phyloP scores from a whole-genome alignment of 2,113 vertebrate species.

The Onychostruthus taczanowskii region DNA sequence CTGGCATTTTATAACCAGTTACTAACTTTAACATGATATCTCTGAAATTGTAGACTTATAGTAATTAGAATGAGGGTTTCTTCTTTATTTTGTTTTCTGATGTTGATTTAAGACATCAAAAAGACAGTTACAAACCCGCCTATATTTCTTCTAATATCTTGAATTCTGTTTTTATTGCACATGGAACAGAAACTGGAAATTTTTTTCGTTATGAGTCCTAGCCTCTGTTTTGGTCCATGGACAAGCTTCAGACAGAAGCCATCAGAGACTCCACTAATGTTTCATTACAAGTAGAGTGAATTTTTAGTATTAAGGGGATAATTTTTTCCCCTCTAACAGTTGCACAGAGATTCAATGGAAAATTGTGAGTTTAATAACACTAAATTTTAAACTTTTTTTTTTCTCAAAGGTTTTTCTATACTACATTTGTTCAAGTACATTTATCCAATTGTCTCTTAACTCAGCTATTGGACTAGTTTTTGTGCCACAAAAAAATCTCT shows the following conservation, averaged over 20 bases:
- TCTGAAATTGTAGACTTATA: not conserved
- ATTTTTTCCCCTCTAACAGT: fast-evolving
- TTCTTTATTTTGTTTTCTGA: not conserved
- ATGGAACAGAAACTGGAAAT: not conserved
- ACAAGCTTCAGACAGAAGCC: not conserved
- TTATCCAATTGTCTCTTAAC: not conserved
- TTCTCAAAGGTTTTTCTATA: not conserved
- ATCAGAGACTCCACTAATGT: not conserved
- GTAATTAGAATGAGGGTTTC: not conserved
- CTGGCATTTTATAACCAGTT: not conserved
- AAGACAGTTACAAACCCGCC: not conserved
- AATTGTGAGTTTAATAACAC: not conserved
- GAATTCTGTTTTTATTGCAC: not conserved
- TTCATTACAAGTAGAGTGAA: not conserved
- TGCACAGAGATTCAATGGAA: not conserved
- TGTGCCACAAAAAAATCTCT: not conserved
- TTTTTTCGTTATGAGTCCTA: not conserved
- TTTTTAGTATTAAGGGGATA: not conserved
- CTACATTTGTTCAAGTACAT: not conserved
- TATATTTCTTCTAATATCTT: not conserved
- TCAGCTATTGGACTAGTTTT: not conserved
- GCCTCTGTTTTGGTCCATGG: not conserved
- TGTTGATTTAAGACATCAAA: not conserved
- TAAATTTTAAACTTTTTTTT: not conserved
- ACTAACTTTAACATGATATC: not conserved